These are phyloP conservation scores for Scelioninae gen. 1 DNA, from an alignment of 2,888 invertebrate genomes.

Conservation along the genomic window DNA sequence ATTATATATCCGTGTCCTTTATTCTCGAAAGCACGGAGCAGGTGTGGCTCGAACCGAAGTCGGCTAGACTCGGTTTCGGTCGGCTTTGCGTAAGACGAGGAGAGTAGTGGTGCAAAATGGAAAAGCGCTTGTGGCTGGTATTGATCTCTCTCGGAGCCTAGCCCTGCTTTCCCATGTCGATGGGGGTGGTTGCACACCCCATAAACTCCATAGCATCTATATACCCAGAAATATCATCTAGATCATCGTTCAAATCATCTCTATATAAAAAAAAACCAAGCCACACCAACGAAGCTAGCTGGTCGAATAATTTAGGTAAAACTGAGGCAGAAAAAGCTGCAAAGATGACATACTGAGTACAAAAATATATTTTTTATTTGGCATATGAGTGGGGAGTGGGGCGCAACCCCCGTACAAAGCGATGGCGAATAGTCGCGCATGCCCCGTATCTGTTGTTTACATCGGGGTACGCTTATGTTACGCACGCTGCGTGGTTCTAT, in stretches of 20 bases:
- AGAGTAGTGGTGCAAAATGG: constrained; percentile 58
- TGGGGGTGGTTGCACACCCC: constrained; percentile 71
- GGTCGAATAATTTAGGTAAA: too few species aligned
- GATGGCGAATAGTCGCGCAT: constrained; percentile 69
- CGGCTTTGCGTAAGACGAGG: constrained; percentile 36
- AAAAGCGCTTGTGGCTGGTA: constrained; percentile 66
- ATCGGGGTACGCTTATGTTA: constrained; percentile 52
- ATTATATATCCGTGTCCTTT: constrained; percentile 28
- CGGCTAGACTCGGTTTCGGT: constrained; percentile 55
- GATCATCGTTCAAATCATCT: too few species aligned
- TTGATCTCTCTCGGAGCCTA: constrained; percentile 62
- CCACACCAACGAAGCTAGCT: too few species aligned
- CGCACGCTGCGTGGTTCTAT: constrained; percentile 59
- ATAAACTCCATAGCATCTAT: constrained; percentile 47
- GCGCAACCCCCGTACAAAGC: constrained; percentile 22
- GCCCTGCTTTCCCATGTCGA: constrained; percentile 65
- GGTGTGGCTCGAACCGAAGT: constrained; percentile 52
- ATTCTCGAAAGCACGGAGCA: constrained; percentile 37
- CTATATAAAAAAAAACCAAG: too few species aligned
- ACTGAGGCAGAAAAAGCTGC: too few species aligned
- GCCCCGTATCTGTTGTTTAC: constrained; percentile 56
- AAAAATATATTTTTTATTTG: background rate
- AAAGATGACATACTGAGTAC: too few species aligned
- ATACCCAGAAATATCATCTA: too few species aligned
- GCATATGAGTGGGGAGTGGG: background rate